phyloP scores from a whole-genome alignment of 2,797 vertebrate species.

The Bradypodion pumilum region DNA sequence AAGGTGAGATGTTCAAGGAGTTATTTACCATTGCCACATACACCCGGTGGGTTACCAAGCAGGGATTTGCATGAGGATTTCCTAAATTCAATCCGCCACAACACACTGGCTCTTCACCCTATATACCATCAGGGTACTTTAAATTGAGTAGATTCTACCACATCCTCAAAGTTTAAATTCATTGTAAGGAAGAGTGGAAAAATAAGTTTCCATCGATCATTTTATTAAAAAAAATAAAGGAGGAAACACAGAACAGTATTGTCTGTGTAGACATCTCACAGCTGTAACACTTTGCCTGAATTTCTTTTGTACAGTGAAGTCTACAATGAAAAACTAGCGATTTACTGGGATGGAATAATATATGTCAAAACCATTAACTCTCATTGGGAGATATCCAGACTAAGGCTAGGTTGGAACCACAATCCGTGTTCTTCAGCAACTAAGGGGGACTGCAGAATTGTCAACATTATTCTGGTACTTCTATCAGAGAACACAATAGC shows the following conservation, averaged over 20 bases:
- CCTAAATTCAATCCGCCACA: neutral
- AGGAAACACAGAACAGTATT: neutral
- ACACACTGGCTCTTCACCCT: neutral
- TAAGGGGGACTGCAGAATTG: neutral
- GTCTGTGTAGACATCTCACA: neutral
- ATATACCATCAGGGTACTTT: conserved; percentile 36
- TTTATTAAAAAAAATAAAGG: conserved; percentile 4
- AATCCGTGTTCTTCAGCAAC: neutral
- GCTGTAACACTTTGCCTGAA: neutral
- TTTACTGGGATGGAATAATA: conserved; percentile 21
- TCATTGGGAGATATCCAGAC: neutral
- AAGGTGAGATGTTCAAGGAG: no score
- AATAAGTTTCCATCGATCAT: conserved; percentile 35
- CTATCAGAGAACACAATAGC: conserved; percentile 7
- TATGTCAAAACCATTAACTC: conserved; percentile 7
- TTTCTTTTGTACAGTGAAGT: neutral
- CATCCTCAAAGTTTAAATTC: neutral
- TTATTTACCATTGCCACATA: no score
- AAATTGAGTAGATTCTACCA: conserved; percentile 45
- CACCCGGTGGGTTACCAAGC: no score
- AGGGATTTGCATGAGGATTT: no score
- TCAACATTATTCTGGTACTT: neutral
- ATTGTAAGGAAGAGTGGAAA: conserved; percentile 31
- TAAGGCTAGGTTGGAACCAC: neutral
- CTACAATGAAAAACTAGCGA: neutral